These are phyloP conservation scores for Vipera latastei DNA, from an alignment of 2,797 vertebrate genomes.

Conservation along the genomic window DNA sequence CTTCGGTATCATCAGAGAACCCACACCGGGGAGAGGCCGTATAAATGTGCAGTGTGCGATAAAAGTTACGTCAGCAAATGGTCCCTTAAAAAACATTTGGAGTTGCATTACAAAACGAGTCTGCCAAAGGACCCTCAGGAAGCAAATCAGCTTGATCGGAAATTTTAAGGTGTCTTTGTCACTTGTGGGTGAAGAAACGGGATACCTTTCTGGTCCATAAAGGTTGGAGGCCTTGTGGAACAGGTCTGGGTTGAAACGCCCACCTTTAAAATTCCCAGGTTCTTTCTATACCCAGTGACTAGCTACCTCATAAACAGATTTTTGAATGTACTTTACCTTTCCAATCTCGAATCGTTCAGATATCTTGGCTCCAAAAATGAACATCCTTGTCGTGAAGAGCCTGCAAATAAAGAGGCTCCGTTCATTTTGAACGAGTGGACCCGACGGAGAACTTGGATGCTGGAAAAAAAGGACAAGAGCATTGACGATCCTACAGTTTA, in stretches of 20 bases:
- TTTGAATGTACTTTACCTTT: not conserved
- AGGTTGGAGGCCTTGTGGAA: not conserved
- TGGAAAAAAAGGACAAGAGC: not conserved
- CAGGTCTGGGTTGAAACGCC: not conserved
- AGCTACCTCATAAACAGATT: constrained; percentile 20
- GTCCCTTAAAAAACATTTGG: constrained; percentile 66
- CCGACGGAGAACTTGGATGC: not conserved
- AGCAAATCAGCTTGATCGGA: not conserved
- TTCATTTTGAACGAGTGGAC: not conserved
- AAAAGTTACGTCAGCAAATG: constrained; percentile 66
- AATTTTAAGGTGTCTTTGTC: not conserved
- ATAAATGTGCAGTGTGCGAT: constrained; percentile 59
- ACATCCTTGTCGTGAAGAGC: not conserved
- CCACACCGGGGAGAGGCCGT: constrained; percentile 61
- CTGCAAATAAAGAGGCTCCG: not conserved
- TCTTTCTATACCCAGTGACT: not conserved
- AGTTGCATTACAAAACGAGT: constrained; percentile 62
- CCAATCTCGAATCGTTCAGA: not conserved
- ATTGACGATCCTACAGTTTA: not conserved
- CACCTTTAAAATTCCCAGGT: not conserved
- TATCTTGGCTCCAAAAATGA: not conserved
- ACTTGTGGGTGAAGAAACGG: not conserved
- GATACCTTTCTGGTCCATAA: not conserved
- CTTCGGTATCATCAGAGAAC: constrained; percentile 64
- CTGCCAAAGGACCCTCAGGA: constrained; percentile 23